phyloP scores from a whole-genome alignment of 1,140 invertebrate species.

The Leptinotarsa texana region DNA sequence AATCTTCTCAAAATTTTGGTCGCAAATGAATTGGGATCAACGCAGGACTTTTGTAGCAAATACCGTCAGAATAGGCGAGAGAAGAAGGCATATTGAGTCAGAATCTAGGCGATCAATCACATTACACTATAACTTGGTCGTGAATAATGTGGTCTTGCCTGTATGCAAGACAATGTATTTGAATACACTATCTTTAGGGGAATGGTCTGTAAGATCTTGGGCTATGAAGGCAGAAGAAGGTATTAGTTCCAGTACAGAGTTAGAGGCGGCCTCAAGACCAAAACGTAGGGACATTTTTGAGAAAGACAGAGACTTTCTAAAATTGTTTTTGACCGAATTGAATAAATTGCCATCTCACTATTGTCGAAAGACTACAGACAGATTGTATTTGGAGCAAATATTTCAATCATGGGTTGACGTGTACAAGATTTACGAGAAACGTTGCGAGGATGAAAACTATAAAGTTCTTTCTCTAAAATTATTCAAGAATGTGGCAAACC shows the following conservation, averaged over 20 bases:
- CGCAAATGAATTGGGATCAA: conserved; percentile 25
- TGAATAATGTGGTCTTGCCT: conserved; percentile 17
- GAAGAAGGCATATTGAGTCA: background rate
- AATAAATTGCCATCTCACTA: conserved; percentile 34
- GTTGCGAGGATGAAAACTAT: background rate
- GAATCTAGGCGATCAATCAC: conserved; percentile 11
- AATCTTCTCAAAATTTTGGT: conserved; percentile 25
- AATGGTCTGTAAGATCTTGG: conserved; percentile 25
- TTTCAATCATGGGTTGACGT: conserved; percentile 21
- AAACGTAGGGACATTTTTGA: conserved; percentile 8
- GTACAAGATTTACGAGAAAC: conserved; percentile 1
- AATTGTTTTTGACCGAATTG: conserved; percentile 25
- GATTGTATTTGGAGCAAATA: conserved; percentile 31
- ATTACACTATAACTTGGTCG: conserved; percentile 19
- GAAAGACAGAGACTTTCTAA: conserved; percentile 9
- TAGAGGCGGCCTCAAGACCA: background rate
- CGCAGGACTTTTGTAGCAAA: conserved; percentile 17
- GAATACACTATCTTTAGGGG: conserved; percentile 20
- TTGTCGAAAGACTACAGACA: conserved; percentile 30
- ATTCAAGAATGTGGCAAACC: conserved; percentile 10
- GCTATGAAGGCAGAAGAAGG: conserved; percentile 7
- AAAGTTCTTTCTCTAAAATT: background rate
- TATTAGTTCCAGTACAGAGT: conserved; percentile 18
- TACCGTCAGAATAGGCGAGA: conserved; percentile 15
- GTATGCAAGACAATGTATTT: conserved; percentile 28